A percentile compares a stretch with the other conserved stretches of the same genome.
phyloP scores from a whole-genome alignment of 35 echinoderm and acorn worm genomes.

The Lytechinus variegatus region DNA sequence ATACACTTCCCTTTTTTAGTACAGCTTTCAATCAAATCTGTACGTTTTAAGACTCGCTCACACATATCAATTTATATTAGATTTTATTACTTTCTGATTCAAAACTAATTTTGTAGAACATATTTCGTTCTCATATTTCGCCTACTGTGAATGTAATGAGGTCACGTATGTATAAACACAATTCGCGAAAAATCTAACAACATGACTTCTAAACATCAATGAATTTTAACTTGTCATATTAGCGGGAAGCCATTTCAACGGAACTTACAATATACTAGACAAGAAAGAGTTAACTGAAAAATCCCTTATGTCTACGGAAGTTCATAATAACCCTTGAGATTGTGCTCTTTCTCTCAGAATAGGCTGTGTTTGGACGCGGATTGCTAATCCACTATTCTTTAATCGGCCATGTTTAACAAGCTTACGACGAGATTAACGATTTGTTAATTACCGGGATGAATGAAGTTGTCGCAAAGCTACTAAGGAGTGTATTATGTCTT shows the following conservation, averaged over 20 bases:
- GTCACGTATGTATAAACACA: background rate
- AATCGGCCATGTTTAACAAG: background rate
- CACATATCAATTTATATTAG: too few relatives aligned
- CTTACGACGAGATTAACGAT: background rate
- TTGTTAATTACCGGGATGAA: background rate
- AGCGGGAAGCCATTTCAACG: background rate
- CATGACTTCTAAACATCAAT: background rate
- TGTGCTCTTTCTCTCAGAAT: background rate
- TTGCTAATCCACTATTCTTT: background rate
- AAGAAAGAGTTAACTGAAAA: background rate
- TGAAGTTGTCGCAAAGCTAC: background rate
- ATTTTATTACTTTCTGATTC: background rate
- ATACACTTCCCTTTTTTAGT: too few relatives aligned
- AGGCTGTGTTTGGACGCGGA: background rate
- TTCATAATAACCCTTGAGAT: background rate
- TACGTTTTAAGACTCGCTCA: too few relatives aligned
- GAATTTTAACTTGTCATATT: background rate
- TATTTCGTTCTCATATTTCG: background rate
- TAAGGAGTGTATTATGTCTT: background rate
- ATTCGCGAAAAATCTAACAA: background rate
- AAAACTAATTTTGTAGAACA: background rate
- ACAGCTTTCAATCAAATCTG: too few relatives aligned
- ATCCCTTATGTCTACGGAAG: background rate
- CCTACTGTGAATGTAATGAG: background rate
- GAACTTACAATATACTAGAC: background rate